These are phyloP conservation scores for Styela plicata DNA, from an alignment of 23 tunicate species.

Conservation along the genomic window DNA sequence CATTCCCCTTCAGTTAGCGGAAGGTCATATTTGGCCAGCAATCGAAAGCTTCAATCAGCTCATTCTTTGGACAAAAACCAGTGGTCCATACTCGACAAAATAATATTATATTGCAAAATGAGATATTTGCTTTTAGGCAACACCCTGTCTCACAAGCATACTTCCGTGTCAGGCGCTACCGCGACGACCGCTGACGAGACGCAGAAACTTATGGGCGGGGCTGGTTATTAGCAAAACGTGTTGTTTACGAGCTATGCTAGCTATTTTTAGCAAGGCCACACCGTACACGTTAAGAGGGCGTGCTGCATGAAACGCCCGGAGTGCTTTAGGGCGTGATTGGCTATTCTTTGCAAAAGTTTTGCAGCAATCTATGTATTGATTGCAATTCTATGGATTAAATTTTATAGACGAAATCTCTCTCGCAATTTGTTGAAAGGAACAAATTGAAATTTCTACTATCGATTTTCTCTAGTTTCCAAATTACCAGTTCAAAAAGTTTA, in stretches of 20 bases:
- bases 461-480: too few relatives aligned
- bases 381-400: neutral
- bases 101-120: too few relatives aligned
- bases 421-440: too few relatives aligned
- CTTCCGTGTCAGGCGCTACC: conserved; percentile 1
- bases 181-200: neutral
- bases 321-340: neutral
- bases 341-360: neutral
- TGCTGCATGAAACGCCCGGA: neutral
- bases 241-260: neutral
- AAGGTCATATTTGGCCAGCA: neutral
- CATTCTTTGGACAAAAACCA: too few relatives aligned
- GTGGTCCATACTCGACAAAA: too few relatives aligned
- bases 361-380: neutral
- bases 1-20: too few relatives aligned
- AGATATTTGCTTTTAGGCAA: neutral
- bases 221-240: neutral
- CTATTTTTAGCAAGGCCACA: neutral
- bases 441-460: too few relatives aligned
- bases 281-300: neutral
- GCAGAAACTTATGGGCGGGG: neutral
- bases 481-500: too few relatives aligned
- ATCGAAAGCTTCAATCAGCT: neutral
- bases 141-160: neutral
- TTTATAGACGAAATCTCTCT: too few relatives aligned